phyloP scores from a whole-genome alignment of 2,113 vertebrate species.

The Atlantisia rogersi region DNA sequence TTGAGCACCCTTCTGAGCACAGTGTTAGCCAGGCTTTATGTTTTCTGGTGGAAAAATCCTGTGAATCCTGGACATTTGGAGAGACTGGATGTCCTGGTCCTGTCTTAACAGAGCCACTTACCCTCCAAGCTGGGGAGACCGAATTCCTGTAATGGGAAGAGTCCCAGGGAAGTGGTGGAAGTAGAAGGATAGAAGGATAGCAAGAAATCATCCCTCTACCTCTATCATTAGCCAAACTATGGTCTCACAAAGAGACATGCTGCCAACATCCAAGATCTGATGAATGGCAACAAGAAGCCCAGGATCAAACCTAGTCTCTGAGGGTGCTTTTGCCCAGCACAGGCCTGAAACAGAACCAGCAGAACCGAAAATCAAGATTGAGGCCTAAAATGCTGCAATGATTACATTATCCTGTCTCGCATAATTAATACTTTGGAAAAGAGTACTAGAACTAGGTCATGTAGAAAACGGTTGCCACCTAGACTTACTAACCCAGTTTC shows the following conservation, averaged over 20 bases:
- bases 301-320: neutral
- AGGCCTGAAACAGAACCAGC: neutral
- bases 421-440: neutral
- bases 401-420: neutral
- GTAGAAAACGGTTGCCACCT: neutral
- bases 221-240: neutral
- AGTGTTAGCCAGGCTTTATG: neutral
- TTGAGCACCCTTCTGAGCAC: neutral
- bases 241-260: neutral
- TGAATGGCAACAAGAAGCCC: neutral
- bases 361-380: accelerated
- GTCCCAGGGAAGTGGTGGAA: neutral
- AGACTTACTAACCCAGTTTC: neutral
- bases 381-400: neutral
- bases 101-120: neutral
- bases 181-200: neutral
- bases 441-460: neutral
- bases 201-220: neutral
- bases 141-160: neutral
- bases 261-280: neutral
- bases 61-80: neutral
- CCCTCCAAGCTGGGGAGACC: accelerated
- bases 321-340: neutral
- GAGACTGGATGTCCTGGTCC: neutral
- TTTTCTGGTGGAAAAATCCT: neutral